These are phyloP conservation scores for Corvus cornix DNA, from an alignment of 2,113 vertebrate genomes.

Conservation along the genomic window DNA sequence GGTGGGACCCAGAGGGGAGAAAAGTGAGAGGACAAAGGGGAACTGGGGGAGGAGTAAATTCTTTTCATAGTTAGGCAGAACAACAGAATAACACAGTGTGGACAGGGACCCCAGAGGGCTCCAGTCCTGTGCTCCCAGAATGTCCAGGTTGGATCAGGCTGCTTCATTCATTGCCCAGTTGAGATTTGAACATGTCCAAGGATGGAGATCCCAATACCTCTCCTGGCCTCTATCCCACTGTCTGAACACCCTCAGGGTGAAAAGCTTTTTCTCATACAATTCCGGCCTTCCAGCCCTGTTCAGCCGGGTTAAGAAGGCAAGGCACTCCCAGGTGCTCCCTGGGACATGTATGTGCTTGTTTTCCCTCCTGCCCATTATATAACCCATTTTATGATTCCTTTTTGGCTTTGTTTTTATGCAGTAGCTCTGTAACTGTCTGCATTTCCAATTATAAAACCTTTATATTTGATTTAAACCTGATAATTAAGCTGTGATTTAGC, in stretches of 20 bases:
- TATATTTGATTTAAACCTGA: slow-evolving; percentile 20
- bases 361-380: background rate
- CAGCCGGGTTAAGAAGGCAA: background rate
- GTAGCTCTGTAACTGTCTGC: background rate
- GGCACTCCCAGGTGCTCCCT: background rate
- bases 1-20: background rate
- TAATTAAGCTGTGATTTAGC: background rate
- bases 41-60: background rate
- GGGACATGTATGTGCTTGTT: background rate
- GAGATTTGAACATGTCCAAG: background rate
- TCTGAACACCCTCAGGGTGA: background rate
- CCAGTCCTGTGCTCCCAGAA: background rate
- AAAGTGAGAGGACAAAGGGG: background rate
- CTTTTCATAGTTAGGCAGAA: background rate
- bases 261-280: background rate
- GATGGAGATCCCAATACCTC: background rate
- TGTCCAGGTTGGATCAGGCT: background rate
- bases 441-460: background rate
- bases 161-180: background rate
- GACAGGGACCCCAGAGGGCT: background rate
- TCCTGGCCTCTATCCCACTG: background rate
- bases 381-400: background rate
- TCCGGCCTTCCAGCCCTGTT: background rate
- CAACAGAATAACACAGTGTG: background rate
- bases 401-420: background rate